Percentiles rank a stretch among this genome's conserved stretches.
These are phyloP conservation scores for Lacerta agilis DNA, from an alignment of 2,797 vertebrate genomes.

Conservation along the genomic window DNA sequence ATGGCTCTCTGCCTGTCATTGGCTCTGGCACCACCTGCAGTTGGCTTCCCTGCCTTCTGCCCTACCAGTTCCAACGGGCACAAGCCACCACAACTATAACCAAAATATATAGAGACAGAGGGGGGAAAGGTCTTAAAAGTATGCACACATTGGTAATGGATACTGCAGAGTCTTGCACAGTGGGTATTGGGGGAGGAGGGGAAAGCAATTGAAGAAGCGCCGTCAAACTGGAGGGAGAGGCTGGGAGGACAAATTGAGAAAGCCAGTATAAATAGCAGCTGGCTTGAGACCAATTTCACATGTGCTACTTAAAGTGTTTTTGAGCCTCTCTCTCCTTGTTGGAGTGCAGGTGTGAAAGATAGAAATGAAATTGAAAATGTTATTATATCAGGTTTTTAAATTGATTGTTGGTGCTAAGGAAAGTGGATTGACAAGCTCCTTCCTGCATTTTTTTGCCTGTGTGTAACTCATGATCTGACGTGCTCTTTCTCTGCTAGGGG, in stretches of 20 bases:
- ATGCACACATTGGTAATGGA: no score
- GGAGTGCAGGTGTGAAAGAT: not conserved
- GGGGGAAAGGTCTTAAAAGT: no score
- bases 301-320: not conserved
- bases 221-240: not conserved
- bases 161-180: no score
- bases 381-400: not conserved
- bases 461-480: not conserved
- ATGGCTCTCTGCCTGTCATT: no score
- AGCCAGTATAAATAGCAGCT: not conserved
- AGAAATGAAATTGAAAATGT: not conserved
- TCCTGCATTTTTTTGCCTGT: not conserved
- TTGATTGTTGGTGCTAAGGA: not conserved
- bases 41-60: no score
- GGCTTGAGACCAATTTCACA: not conserved
- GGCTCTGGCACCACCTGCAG: no score
- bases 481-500: not conserved
- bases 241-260: not conserved
- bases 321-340: no score
- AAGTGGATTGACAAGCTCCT: not conserved
- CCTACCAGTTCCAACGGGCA: no score
- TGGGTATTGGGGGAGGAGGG: not conserved
- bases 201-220: no score
- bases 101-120: no score
- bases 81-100: no score